These are phyloP conservation scores for Menidia beryllina DNA, from an alignment of 2,113 vertebrate species.

Conservation along the genomic window DNA sequence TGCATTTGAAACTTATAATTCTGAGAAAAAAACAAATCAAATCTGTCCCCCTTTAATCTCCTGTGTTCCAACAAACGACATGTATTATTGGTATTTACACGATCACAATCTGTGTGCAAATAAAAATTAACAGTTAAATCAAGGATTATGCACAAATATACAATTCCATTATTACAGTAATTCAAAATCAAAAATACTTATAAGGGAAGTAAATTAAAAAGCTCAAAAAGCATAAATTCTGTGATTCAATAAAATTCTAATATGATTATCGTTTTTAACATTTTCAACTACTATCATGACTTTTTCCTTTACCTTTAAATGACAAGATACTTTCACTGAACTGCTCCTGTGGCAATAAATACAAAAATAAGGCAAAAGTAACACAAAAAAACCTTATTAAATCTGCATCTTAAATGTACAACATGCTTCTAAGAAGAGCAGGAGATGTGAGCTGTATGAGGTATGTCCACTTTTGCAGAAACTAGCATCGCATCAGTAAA, in stretches of 20 bases:
- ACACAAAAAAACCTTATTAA: slow-evolving; percentile 13
- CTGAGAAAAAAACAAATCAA: neutral
- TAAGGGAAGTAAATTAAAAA: slow-evolving; percentile 28
- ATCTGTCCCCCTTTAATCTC: slow-evolving; percentile 22
- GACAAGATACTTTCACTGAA: slow-evolving; percentile 48
- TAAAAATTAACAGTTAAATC: slow-evolving; percentile 22
- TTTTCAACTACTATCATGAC: slow-evolving; percentile 24
- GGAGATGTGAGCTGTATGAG: slow-evolving; percentile 19
- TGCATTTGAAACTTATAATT: slow-evolving; percentile 13
- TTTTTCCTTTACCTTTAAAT: slow-evolving; percentile 27
- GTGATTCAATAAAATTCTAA: slow-evolving; percentile 37
- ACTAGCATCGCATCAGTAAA: slow-evolving; percentile 29
- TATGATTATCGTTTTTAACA: slow-evolving; percentile 22
- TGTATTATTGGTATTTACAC: slow-evolving; percentile 4
- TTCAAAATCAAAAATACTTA: slow-evolving; percentile 8
- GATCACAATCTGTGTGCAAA: slow-evolving; percentile 24
- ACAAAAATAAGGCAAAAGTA: slow-evolving; percentile 71
- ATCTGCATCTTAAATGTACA: slow-evolving; percentile 33
- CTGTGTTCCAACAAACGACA: slow-evolving; percentile 19
- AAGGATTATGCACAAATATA: slow-evolving; percentile 68
- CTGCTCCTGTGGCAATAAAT: slow-evolving; percentile 44
- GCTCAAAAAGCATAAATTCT: slow-evolving; percentile 29
- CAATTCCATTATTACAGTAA: slow-evolving; percentile 41
- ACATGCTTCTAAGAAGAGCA: slow-evolving; percentile 28
- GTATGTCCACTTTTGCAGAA: slow-evolving; percentile 11